Base-by-base conservation (phyloP, 1,140 invertebrate species). In the Drosophila tristis region DNA sequence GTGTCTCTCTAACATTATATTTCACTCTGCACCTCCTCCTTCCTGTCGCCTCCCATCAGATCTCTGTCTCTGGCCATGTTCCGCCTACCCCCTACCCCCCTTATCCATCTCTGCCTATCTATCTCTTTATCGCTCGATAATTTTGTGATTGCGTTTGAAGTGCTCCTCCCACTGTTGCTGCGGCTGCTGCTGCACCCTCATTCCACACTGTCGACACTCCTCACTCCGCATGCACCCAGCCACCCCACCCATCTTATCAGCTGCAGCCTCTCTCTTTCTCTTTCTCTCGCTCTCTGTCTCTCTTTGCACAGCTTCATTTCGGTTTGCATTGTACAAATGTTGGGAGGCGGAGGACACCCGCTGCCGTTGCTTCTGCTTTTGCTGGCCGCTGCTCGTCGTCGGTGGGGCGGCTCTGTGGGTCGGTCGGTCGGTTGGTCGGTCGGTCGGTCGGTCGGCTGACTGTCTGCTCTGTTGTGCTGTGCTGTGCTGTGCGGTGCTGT, bases 371-470 rank as follows among this genome's bases (percentile, higher is more conserved):
- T 49, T 9, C 8, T 13, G 55, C 42, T 44, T 13, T 39, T 16
- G 39, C 39, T 31, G 48, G 29, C 64, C 64, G 47, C 13, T 51
- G 58, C 59, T 42, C 59, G 39, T 50, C 59, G 59, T 35, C 8
- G 29, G 9, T 55, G 29, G 47, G 35, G 47, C 15, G 11, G 35
- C 35, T 39, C 11, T 39, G 35, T 39, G 35, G 35, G 35, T 39
- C 11, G 35, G 35, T 39, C 35, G 35, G 11, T 39, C 11, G 35
- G 26, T 29, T 6, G 35, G 11, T 39, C 4, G 35, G 26, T 29
- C 5, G 35, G 11, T 39, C 4, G 35, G 26, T 29, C 5, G 5
- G 35, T 39, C 55, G 65, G 45, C 70, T 16, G 42, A 62, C 70
- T 66, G 63, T 44, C 65, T 35, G 44, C 7, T 31, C 7, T 31